Conservation (phyloP, 2,797 vertebrate genomes). For the Acanthurus lineatus region DNA sequence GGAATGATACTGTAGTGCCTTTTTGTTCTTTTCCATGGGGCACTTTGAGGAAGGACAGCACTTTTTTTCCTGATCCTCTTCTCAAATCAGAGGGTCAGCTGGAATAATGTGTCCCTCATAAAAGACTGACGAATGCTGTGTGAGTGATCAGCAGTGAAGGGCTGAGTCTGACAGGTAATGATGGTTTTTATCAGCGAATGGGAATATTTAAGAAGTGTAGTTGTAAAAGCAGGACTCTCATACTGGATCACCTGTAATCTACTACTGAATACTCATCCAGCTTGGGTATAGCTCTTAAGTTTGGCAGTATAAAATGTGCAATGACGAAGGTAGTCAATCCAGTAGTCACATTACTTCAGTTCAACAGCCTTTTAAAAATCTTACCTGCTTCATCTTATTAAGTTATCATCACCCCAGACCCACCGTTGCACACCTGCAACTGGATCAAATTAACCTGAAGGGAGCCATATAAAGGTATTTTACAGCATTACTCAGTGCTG, state of each 20-base stretch:
- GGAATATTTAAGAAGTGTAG: slow-evolving; percentile 53
- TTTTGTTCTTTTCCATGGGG: slow-evolving; percentile 78
- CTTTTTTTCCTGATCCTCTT: slow-evolving; percentile 61
- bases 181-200: slow-evolving; percentile 57
- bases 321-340: slow-evolving; percentile 65
- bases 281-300: slow-evolving; percentile 57
- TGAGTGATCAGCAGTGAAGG: slow-evolving; percentile 62
- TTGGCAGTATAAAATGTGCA: slow-evolving; percentile 72
- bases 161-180: slow-evolving; percentile 59
- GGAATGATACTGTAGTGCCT: slow-evolving; percentile 85
- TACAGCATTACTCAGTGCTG: slow-evolving; percentile 39
- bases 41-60: slow-evolving; percentile 78
- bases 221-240: slow-evolving; percentile 61
- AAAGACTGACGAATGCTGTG: slow-evolving; percentile 56
- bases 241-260: slow-evolving; percentile 78
- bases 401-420: slow-evolving; percentile 26
- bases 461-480: slow-evolving; percentile 51
- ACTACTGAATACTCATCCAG: slow-evolving; percentile 81
- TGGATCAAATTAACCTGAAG: slow-evolving; percentile 53
- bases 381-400: slow-evolving; percentile 49
- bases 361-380: slow-evolving; percentile 64
- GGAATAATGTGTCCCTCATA: slow-evolving; percentile 60
- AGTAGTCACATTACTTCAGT: slow-evolving; percentile 60
- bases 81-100: slow-evolving; percentile 63
- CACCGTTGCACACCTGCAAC: slow-evolving; percentile 42